These are phyloP conservation scores for Drosophila nr. perissopoda DNA, from an alignment of 2,888 invertebrate species.

Conservation along the genomic window DNA sequence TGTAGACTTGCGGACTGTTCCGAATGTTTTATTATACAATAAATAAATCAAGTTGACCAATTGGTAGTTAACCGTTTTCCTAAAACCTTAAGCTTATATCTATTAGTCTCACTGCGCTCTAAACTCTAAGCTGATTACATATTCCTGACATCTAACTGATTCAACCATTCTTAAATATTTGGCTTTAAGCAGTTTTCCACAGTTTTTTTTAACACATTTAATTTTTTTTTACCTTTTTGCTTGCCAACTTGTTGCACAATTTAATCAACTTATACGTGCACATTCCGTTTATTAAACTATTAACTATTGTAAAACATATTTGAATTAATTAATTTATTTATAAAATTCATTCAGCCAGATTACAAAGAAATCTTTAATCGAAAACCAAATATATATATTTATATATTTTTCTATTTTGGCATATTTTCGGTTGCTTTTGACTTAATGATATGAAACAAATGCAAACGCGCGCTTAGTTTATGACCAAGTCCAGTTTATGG, in stretches of 20 bases:
- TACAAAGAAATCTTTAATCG: conserved; percentile 46
- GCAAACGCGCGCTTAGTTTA: conserved; percentile 82
- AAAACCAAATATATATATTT: conserved; percentile 55
- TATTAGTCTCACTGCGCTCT: conserved; percentile 47
- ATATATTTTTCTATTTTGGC: conserved; percentile 70
- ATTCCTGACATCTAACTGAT: conserved; percentile 34
- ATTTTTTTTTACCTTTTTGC: conserved; percentile 51
- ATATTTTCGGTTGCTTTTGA: conserved; percentile 76
- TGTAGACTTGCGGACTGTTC: conserved; percentile 76
- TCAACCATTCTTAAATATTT: conserved; percentile 19
- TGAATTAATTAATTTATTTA: conserved; percentile 58
- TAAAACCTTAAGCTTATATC: conserved; percentile 29
- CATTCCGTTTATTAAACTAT: conserved; percentile 47
- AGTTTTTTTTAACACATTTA: conserved; percentile 19
- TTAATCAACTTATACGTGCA: conserved; percentile 55
- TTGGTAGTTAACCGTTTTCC: conserved; percentile 37
- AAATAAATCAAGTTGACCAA: conserved; percentile 45
- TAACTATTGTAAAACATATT: conserved; percentile 33
- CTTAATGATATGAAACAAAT: conserved; percentile 77
- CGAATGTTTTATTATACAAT: conserved; percentile 41
- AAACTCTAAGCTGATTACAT: conserved; percentile 40
- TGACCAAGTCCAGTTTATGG: conserved; percentile 85
- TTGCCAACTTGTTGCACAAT: conserved; percentile 67
- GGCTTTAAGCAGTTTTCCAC: conserved; percentile 26
- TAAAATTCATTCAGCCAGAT: conserved; percentile 55